Base-by-base conservation (phyloP, 2,888 invertebrate genomes). In the Parnassius apollo region DNA sequence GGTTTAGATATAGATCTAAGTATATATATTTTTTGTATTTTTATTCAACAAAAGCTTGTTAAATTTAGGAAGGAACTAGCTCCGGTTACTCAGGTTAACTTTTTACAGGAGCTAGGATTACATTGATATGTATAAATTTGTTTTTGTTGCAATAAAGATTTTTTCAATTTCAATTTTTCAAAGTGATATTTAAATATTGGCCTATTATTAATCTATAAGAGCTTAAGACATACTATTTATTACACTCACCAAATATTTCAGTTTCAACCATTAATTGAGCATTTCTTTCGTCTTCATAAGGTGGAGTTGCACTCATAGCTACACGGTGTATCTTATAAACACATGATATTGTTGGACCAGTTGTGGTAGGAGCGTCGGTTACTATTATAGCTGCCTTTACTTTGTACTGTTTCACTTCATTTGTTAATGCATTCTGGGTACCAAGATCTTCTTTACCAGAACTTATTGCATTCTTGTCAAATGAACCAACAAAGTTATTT, bases 261-360 rank as follows among this genome's bases (percentile, higher is more conserved):
- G 81, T 88, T 64, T 88, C 91, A 8, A 87, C 86, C 68, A 81
- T 71, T 12, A 81, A 66, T 65, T 91, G 86, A 22, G 80, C 81
- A 69, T 86, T 83, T 45, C 69, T 75, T 0, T 89, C 90, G 66
- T 90, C 89, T 25, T 74, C 78, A 66, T 88, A 87, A 0, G 85
- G 81, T 0, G 88, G 90, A 2, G 89, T 90, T 0, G 81, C 86
- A 75, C 88, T 90, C 45, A 81, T 76, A 0, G 83, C 77, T 1
- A 91, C 81, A 68, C 77, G 86, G 42, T 87, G 78, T n/a, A 84
- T 79, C 70, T 90, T 91, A 66, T 88, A 90, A 13, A 88, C 67
- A 70, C 91, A 91, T 7, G 80, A 76, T 60, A 86, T 83, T 9
- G 83, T 83, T 1, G 86, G 83, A 1, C 78, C 82, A 22, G 71